Evolutionary conservation across 2,888 invertebrate genomes (phyloP).

Genomic region (Monopis laevigella): DNA sequence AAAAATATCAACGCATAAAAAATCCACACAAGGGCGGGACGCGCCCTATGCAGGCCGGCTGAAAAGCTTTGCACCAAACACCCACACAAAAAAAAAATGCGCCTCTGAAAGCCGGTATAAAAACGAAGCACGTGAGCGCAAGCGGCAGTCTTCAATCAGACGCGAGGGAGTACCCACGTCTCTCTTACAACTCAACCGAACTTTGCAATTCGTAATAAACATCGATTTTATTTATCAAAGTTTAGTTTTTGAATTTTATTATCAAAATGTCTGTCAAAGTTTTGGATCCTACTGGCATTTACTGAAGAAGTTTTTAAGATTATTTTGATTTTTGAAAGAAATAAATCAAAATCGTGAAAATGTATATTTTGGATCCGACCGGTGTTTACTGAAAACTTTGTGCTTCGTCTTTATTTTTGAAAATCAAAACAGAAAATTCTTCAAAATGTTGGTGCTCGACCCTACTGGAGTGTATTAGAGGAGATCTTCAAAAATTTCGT

Average conservation of each 20-base stretch:
- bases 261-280: conserved; percentile 35
- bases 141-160: conserved; percentile 47
- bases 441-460: conserved; percentile 51
- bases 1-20: too few species aligned
- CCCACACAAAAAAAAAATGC: conserved; percentile 41
- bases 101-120: conserved; percentile 48
- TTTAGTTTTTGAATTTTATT: not conserved
- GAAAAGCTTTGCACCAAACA: conserved; percentile 57
- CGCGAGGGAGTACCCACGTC: conserved; percentile 38
- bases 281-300: conserved; percentile 60
- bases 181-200: conserved; percentile 24
- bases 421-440: not conserved
- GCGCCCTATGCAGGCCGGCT: conserved; percentile 52
- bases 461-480: conserved; percentile 56
- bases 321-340: conserved; percentile 12
- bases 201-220: not conserved
- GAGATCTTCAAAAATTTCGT: not conserved
- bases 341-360: conserved; percentile 15
- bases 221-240: conserved; percentile 1
- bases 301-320: conserved; percentile 21
- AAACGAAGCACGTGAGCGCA: conserved; percentile 49
- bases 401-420: not conserved
- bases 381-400: conserved; percentile 16
- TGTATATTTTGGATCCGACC: conserved; percentile 16
- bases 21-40: conserved; percentile 33